Conservation (phyloP, 2,888 invertebrate species). For the Oligia fasciuncula region DNA sequence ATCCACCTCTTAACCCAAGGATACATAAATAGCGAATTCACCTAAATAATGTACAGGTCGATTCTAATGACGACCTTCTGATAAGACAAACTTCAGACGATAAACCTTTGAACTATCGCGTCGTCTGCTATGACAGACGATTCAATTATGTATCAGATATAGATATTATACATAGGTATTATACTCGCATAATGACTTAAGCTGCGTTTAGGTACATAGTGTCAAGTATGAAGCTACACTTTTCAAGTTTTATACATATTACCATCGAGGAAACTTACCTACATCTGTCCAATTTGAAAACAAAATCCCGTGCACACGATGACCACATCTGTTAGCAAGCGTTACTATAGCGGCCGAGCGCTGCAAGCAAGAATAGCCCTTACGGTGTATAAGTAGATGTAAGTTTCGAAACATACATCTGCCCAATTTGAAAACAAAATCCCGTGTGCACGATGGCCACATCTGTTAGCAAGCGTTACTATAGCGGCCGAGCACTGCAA, state of each 20-base stretch:
- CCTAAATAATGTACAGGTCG: constrained; percentile 16
- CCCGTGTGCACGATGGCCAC: too few species aligned
- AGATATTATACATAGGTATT: not conserved
- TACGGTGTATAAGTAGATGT: too few species aligned
- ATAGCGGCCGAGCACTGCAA: too few species aligned
- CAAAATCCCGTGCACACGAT: too few species aligned
- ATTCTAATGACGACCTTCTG: constrained; percentile 23
- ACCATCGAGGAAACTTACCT: too few species aligned
- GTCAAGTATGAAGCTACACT: not conserved
- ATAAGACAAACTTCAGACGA: constrained; percentile 29
- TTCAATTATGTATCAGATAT: constrained; percentile 28
- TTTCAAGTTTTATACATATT: not conserved
- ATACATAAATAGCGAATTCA: not conserved
- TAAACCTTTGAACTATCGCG: constrained; percentile 16
- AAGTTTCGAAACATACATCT: too few species aligned
- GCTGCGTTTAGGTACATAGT: not conserved
- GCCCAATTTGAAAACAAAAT: too few species aligned
- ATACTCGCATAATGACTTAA: not conserved
- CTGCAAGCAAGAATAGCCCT: too few species aligned
- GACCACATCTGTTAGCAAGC: too few species aligned
- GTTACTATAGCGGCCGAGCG: too few species aligned
- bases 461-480: too few species aligned
- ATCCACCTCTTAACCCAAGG: not conserved
- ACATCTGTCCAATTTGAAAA: too few species aligned
- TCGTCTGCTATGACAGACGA: constrained; percentile 25